Conservation (phyloP, 1,140 invertebrate genomes). For the Bombus difficillimus region DNA sequence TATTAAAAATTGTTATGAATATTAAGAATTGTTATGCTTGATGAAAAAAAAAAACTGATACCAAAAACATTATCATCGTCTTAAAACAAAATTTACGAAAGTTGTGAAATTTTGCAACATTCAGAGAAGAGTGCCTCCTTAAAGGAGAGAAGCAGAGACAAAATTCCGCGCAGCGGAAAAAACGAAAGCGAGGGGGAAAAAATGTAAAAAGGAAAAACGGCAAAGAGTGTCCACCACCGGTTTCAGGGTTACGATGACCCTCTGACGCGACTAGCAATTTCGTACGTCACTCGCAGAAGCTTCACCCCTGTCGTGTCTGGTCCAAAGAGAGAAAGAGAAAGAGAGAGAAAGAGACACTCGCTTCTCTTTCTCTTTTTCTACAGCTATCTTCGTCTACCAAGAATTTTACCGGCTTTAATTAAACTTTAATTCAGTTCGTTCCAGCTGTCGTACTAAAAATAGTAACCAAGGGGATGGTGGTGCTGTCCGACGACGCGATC, state of each 20-base stretch:
- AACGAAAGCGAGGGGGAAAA: background rate
- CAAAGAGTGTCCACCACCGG: constrained; percentile 15
- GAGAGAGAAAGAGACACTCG: background rate
- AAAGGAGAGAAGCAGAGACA: background rate
- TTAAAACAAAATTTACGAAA: no score
- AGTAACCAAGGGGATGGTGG: background rate
- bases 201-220: background rate
- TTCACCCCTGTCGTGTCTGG: constrained; percentile 36
- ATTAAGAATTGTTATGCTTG: no score
- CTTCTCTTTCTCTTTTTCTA: constrained; percentile 1
- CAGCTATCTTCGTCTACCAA: constrained; percentile 12
- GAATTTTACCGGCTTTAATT: constrained; percentile 69
- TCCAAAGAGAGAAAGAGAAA: background rate
- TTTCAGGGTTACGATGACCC: constrained; percentile 58
- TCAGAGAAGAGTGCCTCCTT: no score
- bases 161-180: background rate
- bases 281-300: constrained; percentile 63
- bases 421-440: constrained; percentile 67
- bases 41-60: no score
- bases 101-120: no score
- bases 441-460: constrained; percentile 42
- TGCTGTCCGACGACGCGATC: background rate
- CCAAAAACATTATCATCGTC: no score
- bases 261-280: constrained; percentile 59
- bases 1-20: no score